These are phyloP conservation scores for Phasianus colchicus DNA, from an alignment of 2,113 vertebrate genomes.

Conservation along the genomic window DNA sequence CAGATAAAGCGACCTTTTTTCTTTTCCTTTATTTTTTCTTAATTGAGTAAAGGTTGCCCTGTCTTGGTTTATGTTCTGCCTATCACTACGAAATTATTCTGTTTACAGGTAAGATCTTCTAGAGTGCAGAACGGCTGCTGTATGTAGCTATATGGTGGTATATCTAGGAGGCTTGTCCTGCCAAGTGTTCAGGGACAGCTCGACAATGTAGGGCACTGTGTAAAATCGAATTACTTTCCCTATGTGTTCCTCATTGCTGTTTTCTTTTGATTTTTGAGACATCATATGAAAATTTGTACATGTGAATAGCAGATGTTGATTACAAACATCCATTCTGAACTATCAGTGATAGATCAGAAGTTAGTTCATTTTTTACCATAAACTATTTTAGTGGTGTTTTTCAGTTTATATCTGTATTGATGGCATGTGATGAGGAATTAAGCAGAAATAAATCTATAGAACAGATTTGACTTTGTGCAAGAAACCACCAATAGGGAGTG, in stretches of 20 bases:
- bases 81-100: background rate
- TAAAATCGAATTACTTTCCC: background rate
- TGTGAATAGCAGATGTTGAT: background rate
- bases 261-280: background rate
- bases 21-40: background rate
- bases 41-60: background rate
- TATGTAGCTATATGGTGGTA: background rate
- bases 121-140: background rate
- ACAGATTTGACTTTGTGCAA: background rate
- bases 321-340: background rate
- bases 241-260: background rate
- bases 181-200: background rate
- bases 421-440: background rate
- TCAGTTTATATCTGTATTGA: background rate
- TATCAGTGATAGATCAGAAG: background rate
- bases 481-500: background rate
- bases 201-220: background rate
- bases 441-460: background rate
- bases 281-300: background rate
- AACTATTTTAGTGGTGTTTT: background rate
- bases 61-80: background rate
- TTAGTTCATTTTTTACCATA: background rate
- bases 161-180: background rate
- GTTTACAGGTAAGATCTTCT: background rate
- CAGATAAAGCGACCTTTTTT: background rate